Percentiles rank a stretch among this genome's conserved stretches.
These are phyloP conservation scores for Leucophenga montana DNA, from an alignment of 2,888 invertebrate species.

Conservation along the genomic window DNA sequence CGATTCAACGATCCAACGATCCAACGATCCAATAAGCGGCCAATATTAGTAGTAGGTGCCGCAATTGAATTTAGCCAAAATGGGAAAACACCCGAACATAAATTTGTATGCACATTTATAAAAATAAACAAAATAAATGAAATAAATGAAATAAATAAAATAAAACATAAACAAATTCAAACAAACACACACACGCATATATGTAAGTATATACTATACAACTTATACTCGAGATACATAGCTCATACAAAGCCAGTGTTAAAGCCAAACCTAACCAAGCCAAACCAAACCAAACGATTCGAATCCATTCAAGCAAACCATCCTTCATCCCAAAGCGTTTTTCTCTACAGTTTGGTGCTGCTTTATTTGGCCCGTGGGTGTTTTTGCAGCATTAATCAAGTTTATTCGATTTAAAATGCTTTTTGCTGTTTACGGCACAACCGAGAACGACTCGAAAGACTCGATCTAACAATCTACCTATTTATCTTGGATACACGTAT, in stretches of 20 bases:
- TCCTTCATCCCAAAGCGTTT: constrained; percentile 13
- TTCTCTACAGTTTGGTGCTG: constrained; percentile 9
- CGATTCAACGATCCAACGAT: not conserved
- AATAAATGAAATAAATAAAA: too few relatives aligned
- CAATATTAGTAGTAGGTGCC: constrained; percentile 4
- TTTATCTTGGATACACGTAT: too few relatives aligned
- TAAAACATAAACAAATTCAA: too few relatives aligned
- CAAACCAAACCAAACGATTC: constrained; percentile 2
- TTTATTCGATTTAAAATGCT: constrained; percentile 49
- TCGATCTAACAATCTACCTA: too few relatives aligned
- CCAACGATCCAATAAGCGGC: not conserved
- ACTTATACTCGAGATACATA: not conserved
- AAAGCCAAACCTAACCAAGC: not conserved
- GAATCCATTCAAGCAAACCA: not conserved
- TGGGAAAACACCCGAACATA: constrained; percentile 8
- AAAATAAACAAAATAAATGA: not conserved
- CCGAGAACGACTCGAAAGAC: not conserved
- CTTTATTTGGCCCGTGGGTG: constrained; percentile 43
- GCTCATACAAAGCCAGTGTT: not conserved
- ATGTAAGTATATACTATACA: too few relatives aligned
- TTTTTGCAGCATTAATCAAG: constrained; percentile 57
- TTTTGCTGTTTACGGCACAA: constrained; percentile 26
- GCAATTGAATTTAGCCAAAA: constrained; percentile 20
- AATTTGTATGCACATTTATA: constrained; percentile 12
- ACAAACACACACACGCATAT: too few relatives aligned